phyloP scores from a whole-genome alignment of 2,113 vertebrate genomes.

The Megaceryle torquata region DNA sequence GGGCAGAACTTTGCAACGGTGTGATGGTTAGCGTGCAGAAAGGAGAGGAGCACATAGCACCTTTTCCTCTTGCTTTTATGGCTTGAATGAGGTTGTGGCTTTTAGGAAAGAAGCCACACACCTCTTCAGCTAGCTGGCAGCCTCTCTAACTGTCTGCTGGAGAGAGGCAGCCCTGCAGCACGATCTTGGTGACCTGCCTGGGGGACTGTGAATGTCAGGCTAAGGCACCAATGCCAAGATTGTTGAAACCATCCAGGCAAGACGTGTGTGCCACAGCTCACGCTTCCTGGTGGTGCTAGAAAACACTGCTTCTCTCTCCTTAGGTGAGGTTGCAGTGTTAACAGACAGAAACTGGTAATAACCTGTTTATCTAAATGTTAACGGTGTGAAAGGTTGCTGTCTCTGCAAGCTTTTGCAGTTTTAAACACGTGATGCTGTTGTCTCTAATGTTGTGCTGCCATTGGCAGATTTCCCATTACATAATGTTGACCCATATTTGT shows the following conservation, averaged over 20 bases:
- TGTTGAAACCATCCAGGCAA: background rate
- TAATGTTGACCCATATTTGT: conserved; percentile 69
- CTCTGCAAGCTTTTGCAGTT: background rate
- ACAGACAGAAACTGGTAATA: background rate
- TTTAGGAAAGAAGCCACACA: background rate
- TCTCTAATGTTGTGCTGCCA: background rate
- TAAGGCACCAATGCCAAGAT: background rate
- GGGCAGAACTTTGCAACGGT: background rate
- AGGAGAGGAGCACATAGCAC: background rate
- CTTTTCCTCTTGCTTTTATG: background rate
- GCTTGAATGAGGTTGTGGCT: background rate
- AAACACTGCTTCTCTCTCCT: background rate
- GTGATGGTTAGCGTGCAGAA: background rate
- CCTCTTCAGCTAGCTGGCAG: background rate
- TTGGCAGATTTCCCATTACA: conserved; percentile 48
- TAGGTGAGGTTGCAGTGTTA: background rate
- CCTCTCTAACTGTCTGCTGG: background rate
- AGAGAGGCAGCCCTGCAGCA: background rate
- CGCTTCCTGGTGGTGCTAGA: background rate
- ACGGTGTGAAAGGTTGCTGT: background rate
- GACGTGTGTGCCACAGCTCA: background rate
- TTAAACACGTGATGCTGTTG: background rate
- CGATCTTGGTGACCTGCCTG: background rate
- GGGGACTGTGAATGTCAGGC: background rate
- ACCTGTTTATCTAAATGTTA: background rate